Percentiles rank a stretch among this genome's conserved stretches.
phyloP scores from a whole-genome alignment of 1,140 invertebrate genomes.

The Daktulosphaira vitifoliae region DNA sequence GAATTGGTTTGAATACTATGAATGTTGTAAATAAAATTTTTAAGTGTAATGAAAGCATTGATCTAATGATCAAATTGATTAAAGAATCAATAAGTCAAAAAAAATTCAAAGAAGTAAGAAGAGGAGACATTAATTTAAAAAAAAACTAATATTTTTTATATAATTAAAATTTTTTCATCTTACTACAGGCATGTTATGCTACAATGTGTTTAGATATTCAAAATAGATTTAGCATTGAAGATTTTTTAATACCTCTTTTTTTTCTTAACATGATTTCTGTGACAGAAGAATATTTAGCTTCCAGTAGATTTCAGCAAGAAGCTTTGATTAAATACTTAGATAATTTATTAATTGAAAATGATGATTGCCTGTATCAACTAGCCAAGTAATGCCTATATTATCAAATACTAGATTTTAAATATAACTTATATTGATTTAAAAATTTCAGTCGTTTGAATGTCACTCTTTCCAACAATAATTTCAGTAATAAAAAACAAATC shows the following conservation, averaged over 20 bases:
- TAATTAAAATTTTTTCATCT: background rate
- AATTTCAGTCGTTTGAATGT: conserved; percentile 48
- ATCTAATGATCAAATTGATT: conserved; percentile 12
- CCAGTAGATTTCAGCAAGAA: conserved; percentile 51
- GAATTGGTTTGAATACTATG: conserved; percentile 49
- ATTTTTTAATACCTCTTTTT: conserved; percentile 60
- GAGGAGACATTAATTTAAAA: too few species aligned
- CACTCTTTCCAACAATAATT: conserved; percentile 51
- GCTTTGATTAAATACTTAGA: conserved; percentile 55
- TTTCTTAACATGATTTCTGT: conserved; percentile 61
- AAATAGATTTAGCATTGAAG: conserved; percentile 53
- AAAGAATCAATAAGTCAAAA: conserved; percentile 1
- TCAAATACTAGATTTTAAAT: background rate
- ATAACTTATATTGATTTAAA: conserved; percentile 23
- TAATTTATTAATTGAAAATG: conserved; percentile 41
- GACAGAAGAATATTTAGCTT: conserved; percentile 56
- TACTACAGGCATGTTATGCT: conserved; percentile 52
- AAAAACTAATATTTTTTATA: background rate
- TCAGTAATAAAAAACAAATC: conserved; percentile 51
- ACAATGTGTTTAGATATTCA: conserved; percentile 55
- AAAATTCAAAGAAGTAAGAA: background rate
- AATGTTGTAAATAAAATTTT: conserved; percentile 47
- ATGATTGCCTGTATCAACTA: conserved; percentile 4
- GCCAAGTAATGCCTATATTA: background rate
- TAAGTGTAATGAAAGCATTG: conserved; percentile 51